Conservation (phyloP, 2,888 invertebrate genomes). For the Sesamia inferens region DNA sequence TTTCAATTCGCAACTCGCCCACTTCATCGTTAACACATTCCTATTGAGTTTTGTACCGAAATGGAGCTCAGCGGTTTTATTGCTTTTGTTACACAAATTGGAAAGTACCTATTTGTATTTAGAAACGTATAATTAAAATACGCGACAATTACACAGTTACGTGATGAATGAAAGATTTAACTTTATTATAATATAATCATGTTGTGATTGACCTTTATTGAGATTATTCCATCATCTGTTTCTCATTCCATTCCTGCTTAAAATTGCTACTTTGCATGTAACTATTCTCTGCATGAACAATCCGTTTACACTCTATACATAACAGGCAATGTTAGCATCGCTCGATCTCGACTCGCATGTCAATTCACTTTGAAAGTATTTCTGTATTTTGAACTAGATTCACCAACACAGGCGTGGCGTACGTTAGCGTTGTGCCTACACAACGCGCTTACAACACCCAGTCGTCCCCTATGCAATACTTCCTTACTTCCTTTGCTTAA, state of each 20-base stretch:
- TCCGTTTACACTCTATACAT: conserved; percentile 36
- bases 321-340: conserved; percentile 43
- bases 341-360: conserved; percentile 62
- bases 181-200: conserved; percentile 23
- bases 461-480: conserved; percentile 46
- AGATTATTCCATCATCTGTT: conserved; percentile 7
- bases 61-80: conserved; percentile 62
- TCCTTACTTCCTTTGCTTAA: conserved; percentile 52
- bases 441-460: conserved; percentile 25
- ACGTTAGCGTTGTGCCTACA: conserved; percentile 27
- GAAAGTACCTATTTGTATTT: conserved; percentile 54
- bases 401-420: conserved; percentile 36
- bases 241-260: conserved; percentile 2
- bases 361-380: conserved; percentile 68
- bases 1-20: conserved; percentile 75
- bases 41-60: conserved; percentile 72
- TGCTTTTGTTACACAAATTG: conserved; percentile 62
- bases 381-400: conserved; percentile 56
- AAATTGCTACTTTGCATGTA: background rate
- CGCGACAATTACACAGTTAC: conserved; percentile 9
- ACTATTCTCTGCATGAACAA: background rate
- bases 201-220: conserved; percentile 5
- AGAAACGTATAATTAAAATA: conserved; percentile 51
- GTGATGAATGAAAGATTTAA: conserved; percentile 28
- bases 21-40: conserved; percentile 73